phyloP scores from a whole-genome alignment of 2,113 vertebrate genomes.

The Paraplagusia blochii region DNA sequence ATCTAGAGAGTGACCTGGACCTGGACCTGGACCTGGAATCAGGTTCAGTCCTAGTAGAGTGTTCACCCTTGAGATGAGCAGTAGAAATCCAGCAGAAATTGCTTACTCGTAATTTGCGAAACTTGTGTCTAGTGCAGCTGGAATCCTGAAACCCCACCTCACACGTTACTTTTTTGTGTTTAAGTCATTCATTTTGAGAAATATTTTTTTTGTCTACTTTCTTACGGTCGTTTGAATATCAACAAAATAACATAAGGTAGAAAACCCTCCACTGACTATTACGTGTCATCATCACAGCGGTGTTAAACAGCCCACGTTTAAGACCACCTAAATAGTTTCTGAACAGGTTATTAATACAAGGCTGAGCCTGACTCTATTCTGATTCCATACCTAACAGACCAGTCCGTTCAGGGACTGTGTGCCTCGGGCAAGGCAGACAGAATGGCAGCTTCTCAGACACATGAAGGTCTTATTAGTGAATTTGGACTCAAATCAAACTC shows the following conservation, averaged over 20 bases:
- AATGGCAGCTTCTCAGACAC: background rate
- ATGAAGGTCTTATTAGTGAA: conserved; percentile 10
- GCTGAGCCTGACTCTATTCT: conserved; percentile 5
- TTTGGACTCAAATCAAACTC: conserved; percentile 13
- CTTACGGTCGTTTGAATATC: no score
- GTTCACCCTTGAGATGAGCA: no score
- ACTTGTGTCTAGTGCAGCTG: no score
- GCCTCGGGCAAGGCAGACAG: conserved; percentile 1
- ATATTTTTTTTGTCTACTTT: no score
- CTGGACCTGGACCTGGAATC: no score
- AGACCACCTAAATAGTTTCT: background rate
- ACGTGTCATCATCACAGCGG: background rate
- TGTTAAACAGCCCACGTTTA: background rate
- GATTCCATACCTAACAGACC: conserved; percentile 11
- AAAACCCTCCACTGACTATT: conserved; percentile 3
- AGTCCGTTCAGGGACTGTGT: background rate
- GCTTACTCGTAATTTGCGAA: no score
- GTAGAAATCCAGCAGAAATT: no score
- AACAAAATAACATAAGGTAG: background rate
- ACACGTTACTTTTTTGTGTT: no score
- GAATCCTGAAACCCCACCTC: no score
- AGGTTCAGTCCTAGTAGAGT: no score
- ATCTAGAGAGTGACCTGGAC: no score
- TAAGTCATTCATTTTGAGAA: no score
- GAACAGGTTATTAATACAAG: background rate